Conservation (phyloP, 2,113 vertebrate species). For the Gallinago paraguaiae region DNA sequence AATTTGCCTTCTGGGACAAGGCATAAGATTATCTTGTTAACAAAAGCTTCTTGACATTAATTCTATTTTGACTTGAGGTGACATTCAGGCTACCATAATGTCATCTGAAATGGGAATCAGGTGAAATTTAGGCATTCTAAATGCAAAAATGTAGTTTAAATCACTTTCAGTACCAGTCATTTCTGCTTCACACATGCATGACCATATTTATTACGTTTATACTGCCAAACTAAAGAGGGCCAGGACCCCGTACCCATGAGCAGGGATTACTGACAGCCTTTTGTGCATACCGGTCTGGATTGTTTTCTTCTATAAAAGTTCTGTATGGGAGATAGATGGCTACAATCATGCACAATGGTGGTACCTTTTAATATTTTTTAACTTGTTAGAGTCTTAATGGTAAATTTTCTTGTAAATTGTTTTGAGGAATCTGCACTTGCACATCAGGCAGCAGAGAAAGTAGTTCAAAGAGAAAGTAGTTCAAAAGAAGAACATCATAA, state of each 20-base stretch:
- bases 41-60: not conserved
- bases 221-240: fast-evolving
- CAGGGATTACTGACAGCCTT: not conserved
- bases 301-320: not conserved
- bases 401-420: not conserved
- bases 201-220: not conserved
- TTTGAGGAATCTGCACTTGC: not conserved
- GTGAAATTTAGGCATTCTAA: not conserved
- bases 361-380: not conserved
- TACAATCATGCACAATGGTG: not conserved
- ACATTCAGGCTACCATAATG: not conserved
- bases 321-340: not conserved
- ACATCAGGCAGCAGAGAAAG: not conserved
- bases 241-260: not conserved
- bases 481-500: not conserved
- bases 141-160: not conserved
- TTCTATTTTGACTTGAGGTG: not conserved
- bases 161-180: not conserved
- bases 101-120: not conserved
- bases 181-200: not conserved
- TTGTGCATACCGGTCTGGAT: not conserved
- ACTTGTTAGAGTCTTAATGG: not conserved
- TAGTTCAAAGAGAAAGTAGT: not conserved
- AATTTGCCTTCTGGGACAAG: not conserved
- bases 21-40: not conserved